Evolutionary conservation across 2,888 invertebrate genomes (phyloP), one percentile per base, ranked within the genome.

Genomic region (Epirrhoe alternata): DNA sequence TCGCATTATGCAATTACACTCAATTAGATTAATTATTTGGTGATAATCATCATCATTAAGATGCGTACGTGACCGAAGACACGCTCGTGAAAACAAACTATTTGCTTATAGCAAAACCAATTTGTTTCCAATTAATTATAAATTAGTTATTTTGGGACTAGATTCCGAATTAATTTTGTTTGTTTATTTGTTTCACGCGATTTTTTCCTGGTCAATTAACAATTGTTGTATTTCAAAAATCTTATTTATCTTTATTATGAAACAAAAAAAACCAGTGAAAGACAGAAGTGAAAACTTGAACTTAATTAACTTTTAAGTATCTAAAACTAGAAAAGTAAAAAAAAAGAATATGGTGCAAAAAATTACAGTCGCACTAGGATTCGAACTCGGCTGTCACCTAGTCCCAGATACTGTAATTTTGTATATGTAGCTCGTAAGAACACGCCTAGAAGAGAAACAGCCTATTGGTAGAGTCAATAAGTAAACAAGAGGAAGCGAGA

Each of bases 61-160:
- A 51, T 51, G 84, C 77, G 77, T 86, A 87, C 86, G 86, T 86
- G 86, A 86, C 86, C 66, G 5, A 62, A 70, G 76, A 83, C 82
- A 42, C 38, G 38, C 12, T 38, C 38, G 38, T 42, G 82, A 85
- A 82, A 88, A 89, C 86, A 88, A 86, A 83, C 81, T 72, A 87
- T 88, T 87, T 83, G 69, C 70, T 82, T 78, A 85, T 80, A 72
- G 75, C 74, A 75, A 69, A 42, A 10, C 38, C 71, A 35, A 85
- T 88, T 84, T 79, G 77, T 77, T 77, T 61, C 16, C 71, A 53
- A 88, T 88, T 87, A 85, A 74, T 14, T 74, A 72, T 77, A 74
- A 74, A 79, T 73, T 74, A 77, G 72, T 69, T 64, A 70, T 72
- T 78, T 69, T 64, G 61, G 61, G 66, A 67, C 73, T 42, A 73